phyloP scores from a whole-genome alignment of 2,888 invertebrate genomes.

The Chrysotoxum bicinctum region DNA sequence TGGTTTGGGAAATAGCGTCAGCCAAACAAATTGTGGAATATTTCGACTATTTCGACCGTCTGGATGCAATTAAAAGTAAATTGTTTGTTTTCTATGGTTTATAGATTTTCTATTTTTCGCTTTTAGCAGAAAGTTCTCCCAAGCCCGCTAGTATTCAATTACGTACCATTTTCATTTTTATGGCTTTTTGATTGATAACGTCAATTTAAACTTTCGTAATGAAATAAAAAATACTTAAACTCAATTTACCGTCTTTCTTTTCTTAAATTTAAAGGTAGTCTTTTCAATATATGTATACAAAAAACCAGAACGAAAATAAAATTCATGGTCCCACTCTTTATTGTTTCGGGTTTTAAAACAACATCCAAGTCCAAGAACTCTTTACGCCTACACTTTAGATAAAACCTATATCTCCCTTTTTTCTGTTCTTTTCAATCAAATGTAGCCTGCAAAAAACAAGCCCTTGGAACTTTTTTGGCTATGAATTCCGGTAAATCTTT shows the following conservation, averaged over 20 bases:
- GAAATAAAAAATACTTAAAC: background rate
- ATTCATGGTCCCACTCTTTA: background rate
- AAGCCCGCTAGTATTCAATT: too few relatives aligned
- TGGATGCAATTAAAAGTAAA: too few relatives aligned
- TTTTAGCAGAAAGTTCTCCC: too few relatives aligned
- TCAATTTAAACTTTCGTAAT: background rate
- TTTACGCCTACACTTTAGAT: constrained; percentile 10
- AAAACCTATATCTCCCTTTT: constrained; percentile 9
- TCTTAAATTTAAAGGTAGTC: background rate
- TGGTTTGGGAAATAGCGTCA: too few relatives aligned
- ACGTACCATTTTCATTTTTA: background rate
- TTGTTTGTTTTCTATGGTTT: too few relatives aligned
- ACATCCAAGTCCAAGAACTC: constrained; percentile 15
- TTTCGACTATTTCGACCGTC: too few relatives aligned
- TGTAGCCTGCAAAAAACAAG: background rate
- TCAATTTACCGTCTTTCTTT: background rate
- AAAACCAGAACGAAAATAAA: constrained; percentile 6
- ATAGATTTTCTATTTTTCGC: too few relatives aligned
- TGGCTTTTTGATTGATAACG: background rate
- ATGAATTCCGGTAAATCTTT: constrained; percentile 1
- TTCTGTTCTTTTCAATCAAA: background rate
- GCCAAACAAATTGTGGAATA: too few relatives aligned
- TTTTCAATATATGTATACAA: background rate
- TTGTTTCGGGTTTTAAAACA: background rate
- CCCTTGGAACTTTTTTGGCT: constrained; percentile 38